Base-by-base conservation (phyloP, 2,113 vertebrate genomes). In the Oxyura jamaicensis region DNA sequence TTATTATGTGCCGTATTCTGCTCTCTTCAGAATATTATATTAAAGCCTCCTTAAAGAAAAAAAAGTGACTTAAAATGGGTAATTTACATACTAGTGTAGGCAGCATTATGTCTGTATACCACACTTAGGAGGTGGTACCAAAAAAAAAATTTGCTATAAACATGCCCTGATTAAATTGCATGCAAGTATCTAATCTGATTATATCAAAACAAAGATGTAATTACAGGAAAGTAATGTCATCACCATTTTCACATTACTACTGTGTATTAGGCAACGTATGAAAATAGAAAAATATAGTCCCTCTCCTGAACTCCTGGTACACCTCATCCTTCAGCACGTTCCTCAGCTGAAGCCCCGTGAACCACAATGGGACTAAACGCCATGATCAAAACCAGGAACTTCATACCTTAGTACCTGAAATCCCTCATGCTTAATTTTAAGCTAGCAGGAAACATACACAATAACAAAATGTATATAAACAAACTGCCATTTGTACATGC, bases 141-240 rank as follows among this genome's bases (percentile, higher is more conserved):
- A 88, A 90, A 88, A 41, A 28, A 48, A 22, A 46, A 59, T 41
- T 19, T 78, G 69, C 36, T 94, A 59, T 39, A 86, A 88, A 81
- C 36, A 84, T 5, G 79, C 20, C 18, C 68, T 91, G 77, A 86
- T 10, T 35, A 83, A 88, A 78, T 42, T 77, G 73, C 80, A 71
- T 42, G 0, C 58, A 77, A 86, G 76, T 59, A 83, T 41, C 46
- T 86, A 55, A 80, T 71, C 26, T 46, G 92, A 90, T 78, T 81
- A 55, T 13, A 81, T 48, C 59, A 78, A 92, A 95, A 83, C 36
- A 71, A 86, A 86, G 65, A 48, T 81, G 77, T 66, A 94, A 86
- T 88, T 92, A 86, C 52, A 75, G 56, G 17, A 83, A 7, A 90
- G 67, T 67, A 88, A 83, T 21, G 29, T 78, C 76, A 86, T 65